phyloP scores from a whole-genome alignment of 2,113 vertebrate species.

The Otus sunia region DNA sequence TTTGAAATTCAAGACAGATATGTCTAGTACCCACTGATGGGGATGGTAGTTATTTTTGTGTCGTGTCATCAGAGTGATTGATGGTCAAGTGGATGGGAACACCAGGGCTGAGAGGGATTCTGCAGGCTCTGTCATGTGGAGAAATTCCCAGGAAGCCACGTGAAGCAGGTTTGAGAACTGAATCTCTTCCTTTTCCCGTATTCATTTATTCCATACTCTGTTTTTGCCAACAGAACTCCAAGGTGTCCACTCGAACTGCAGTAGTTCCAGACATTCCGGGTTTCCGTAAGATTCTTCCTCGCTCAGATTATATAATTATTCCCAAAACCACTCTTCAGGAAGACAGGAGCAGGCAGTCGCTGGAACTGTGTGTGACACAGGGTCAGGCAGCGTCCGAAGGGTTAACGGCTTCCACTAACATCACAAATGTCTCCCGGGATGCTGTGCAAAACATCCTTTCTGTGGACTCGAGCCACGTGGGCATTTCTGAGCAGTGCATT shows the following conservation, averaged over 20 bases:
- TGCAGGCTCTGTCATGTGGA: neutral
- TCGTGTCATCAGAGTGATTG: neutral
- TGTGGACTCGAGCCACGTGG: constrained; percentile 65
- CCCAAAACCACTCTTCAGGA: constrained; percentile 80
- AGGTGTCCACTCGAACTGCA: constrained; percentile 62
- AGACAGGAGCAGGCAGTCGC: constrained; percentile 70
- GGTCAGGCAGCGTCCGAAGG: constrained; percentile 55
- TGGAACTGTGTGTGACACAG: constrained; percentile 76
- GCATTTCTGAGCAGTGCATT: constrained; percentile 79
- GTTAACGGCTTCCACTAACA: constrained; percentile 20
- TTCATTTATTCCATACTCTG: neutral
- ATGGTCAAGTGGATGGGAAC: neutral
- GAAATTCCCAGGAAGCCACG: neutral
- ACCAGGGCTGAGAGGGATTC: neutral
- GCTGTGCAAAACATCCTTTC: constrained; percentile 62
- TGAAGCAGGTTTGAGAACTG: neutral
- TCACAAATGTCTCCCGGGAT: constrained; percentile 51
- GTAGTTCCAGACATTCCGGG: constrained; percentile 88
- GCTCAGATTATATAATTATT: constrained; percentile 88
- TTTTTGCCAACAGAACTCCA: constrained; percentile 70
- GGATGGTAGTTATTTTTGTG: neutral
- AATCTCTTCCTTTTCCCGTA: neutral
- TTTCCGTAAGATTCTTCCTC: constrained; percentile 95
- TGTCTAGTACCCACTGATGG: rapidly evolving
- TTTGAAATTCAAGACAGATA: neutral